Base-by-base conservation (phyloP, 2,113 vertebrate genomes). In the Motacilla alba region DNA sequence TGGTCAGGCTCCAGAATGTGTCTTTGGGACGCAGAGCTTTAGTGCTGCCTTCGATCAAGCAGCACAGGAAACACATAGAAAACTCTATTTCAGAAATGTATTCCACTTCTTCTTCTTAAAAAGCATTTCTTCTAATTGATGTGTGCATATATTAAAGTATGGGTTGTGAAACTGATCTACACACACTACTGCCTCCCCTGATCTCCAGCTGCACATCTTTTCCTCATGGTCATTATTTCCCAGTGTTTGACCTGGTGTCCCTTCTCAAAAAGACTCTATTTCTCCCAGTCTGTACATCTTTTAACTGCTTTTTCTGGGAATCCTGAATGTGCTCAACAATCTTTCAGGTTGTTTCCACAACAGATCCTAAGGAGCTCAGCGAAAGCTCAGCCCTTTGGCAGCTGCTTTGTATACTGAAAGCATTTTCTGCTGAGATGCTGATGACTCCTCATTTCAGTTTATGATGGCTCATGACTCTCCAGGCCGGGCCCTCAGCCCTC, bases 331-430 rank as follows among this genome's bases (percentile, higher is more conserved):
- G 20, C 3, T 52, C 15, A 58, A 35, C 26, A 58, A 41, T 56
- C 14, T 56, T 37, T 79, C 28, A 27, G 21, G 37, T 28, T 49
- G 5, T 79, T 78, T 74, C n/a, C 22, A 7, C 41, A 49, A 22
- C 28, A 14, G 19, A 31, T 79, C 67, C 10, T 26, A n/a, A 43
- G 26, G 16, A 83, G n/a, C 11, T 58, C 56, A 27, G 37, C 23
- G 49, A 55, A 82, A 69, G 10, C 19, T 50, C 58, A 52, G 28
- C 10, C 20, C 7, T 77, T 67, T 52, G 39, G 19, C 31, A 56
- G 55, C 20, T 56, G 55, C 31, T 56, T n/a, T 56, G 55, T 26
- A 8, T 46, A 17, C 7, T 0, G 0, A 10, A 35, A 26, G 8
- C 5, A 13, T 22, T 67, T 85, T 85, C 47, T 41, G 28, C 28